Evolutionary conservation across 1,140 invertebrate species (phyloP).

Genomic region (Calephelis nemesis): DNA sequence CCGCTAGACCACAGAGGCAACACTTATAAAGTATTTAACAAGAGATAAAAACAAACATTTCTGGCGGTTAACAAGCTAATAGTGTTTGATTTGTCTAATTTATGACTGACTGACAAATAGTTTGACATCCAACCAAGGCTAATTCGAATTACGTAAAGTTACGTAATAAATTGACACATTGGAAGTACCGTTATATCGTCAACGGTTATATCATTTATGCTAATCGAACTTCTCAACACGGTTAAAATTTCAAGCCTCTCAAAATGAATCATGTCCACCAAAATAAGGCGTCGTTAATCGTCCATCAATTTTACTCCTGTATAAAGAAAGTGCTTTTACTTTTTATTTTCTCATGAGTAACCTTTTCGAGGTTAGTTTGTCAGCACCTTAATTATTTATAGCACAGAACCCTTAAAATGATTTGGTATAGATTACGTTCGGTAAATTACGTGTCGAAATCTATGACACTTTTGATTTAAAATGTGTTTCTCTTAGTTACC

Average conservation of each 20-base stretch:
- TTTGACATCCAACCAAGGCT: not conserved
- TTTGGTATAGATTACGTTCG: no score
- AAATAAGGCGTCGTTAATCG: conserved; percentile 62
- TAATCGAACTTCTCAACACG: conserved; percentile 66
- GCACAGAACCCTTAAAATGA: no score
- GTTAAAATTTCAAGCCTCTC: conserved; percentile 63
- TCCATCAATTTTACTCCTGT: conserved; percentile 62
- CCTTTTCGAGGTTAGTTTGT: conserved; percentile 25
- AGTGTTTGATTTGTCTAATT: not conserved
- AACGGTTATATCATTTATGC: conserved; percentile 53
- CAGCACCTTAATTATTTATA: not conserved
- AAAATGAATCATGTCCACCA: conserved; percentile 60
- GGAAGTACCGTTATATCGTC: conserved; percentile 44
- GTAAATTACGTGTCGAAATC: no score
- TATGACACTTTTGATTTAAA: no score
- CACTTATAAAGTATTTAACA: no score
- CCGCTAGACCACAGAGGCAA: no score
- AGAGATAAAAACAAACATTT: no score
- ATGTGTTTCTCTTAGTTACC: no score
- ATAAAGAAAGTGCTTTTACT: conserved; percentile 73
- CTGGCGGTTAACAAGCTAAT: no score
- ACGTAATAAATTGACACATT: conserved; percentile 11
- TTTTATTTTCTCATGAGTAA: conserved; percentile 67
- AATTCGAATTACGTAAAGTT: not conserved
- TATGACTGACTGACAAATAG: not conserved